These are phyloP conservation scores for Austrolebias charrua DNA, from an alignment of 2,797 vertebrate genomes.

Conservation along the genomic window DNA sequence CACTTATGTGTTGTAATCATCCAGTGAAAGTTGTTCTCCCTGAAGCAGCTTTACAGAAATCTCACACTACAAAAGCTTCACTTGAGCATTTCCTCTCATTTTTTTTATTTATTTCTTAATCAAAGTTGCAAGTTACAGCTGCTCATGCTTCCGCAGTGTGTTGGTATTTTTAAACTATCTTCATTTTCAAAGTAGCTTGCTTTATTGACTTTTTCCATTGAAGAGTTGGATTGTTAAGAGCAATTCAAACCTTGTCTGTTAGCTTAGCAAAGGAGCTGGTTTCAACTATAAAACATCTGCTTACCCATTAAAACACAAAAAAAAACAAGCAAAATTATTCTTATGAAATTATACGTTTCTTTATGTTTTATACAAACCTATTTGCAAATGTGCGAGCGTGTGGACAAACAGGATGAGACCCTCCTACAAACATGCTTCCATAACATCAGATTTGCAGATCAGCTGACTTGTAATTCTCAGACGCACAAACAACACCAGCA, in stretches of 20 bases:
- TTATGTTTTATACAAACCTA: not conserved
- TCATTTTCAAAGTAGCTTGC: slow-evolving; percentile 1
- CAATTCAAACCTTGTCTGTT: not conserved
- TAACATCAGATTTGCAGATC: slow-evolving; percentile 7
- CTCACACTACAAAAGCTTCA: not conserved
- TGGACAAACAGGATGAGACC: not conserved
- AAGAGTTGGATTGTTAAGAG: not conserved
- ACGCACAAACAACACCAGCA: slow-evolving; percentile 6
- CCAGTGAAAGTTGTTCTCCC: not conserved
- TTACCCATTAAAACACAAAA: not conserved
- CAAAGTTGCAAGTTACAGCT: not conserved
- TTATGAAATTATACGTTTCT: not conserved
- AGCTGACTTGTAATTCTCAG: slow-evolving; percentile 17
- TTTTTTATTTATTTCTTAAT: not conserved
- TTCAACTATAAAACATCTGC: not conserved
- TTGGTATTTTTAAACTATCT: not conserved
- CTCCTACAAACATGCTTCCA: slow-evolving; percentile 9
- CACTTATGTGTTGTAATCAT: not conserved
- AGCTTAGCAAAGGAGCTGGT: not conserved
- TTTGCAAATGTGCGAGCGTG: slow-evolving; percentile 6
- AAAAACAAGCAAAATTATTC: slow-evolving; percentile 2
- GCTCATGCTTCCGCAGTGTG: not conserved
- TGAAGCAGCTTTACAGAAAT: slow-evolving; percentile 3
- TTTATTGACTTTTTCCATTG: not conserved
- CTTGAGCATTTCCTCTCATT: not conserved